Evolutionary conservation across 1,140 invertebrate genomes (phyloP), one percentile per base, ranked within the genome.

Genomic region (Tyrophagus putrescentiae): DNA sequence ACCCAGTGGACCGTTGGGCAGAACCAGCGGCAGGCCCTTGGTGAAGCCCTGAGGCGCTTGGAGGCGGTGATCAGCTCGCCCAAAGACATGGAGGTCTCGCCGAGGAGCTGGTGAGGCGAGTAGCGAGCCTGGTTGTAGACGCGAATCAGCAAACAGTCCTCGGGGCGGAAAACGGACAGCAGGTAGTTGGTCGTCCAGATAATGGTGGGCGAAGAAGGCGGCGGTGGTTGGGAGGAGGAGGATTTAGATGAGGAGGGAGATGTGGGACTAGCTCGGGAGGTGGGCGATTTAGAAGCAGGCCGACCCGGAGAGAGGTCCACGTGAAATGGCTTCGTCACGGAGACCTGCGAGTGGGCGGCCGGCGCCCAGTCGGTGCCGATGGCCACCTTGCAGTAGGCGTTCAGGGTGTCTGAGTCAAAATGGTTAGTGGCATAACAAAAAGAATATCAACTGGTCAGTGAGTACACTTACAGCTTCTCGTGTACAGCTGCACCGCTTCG

Each of bases 321-420:
- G n/a, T n/a, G n/a, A n/a, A n/a, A n/a, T n/a, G n/a, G n/a, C n/a
- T n/a, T n/a, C n/a, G n/a, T n/a, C n/a, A n/a, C n/a, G n/a, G n/a
- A n/a, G n/a, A n/a, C n/a, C n/a, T 18, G 11, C 25, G 41, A 23
- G 3, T 18, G 7, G 18, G 18, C 7, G 27, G 31, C 28, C n/a
- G n/a, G n/a, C n/a, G n/a, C n/a, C n/a, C n/a, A n/a, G 6, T 29
- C 29, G 5, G 44, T 32, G 1, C 62, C 58, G 16, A 63, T 45
- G 25, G 2, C 44, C 6, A 63, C 56, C 18, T 23, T 45, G 45
- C 63, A 64, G 31, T 52, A 64, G 16, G 53, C 34, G 42, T 64
- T 62, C 29, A 58, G 31, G 33, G 36, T 33, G 11, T 57, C 56
- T 57, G 9, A 50, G 21, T 41, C 16, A 33, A 57, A 57, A 54